Evolutionary conservation across 2,797 vertebrate genomes (phyloP).

Genomic region (Melanotaenia pygmaea): DNA sequence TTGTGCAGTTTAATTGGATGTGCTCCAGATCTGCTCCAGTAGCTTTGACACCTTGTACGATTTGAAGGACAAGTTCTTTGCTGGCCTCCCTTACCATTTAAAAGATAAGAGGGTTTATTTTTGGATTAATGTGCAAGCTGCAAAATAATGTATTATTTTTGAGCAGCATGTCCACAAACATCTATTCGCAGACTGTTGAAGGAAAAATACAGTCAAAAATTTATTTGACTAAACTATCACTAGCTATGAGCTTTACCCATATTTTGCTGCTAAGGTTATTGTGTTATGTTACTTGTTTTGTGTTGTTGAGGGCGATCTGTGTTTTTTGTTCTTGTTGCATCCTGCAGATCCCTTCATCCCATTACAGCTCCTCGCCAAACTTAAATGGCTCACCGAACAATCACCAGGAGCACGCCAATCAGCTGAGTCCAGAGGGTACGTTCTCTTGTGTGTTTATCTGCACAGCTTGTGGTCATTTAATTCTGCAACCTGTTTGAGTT

Average conservation of each 20-base stretch:
- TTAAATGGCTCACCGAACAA: constrained; percentile 86
- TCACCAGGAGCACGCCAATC: constrained; percentile 74
- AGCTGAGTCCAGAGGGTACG: constrained; percentile 90
- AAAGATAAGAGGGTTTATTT: background rate
- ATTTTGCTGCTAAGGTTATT: constrained; percentile 20
- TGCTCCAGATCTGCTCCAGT: constrained; percentile 17
- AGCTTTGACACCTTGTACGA: constrained; percentile 37
- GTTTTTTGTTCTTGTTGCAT: constrained; percentile 36
- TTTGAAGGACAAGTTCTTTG: constrained; percentile 33
- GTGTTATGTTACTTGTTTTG: constrained; percentile 16
- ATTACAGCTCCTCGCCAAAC: constrained; percentile 85
- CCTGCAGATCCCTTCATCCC: constrained; percentile 83
- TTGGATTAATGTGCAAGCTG: background rate
- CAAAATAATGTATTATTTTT: background rate
- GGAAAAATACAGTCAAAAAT: background rate
- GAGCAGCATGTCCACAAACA: background rate
- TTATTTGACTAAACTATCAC: background rate
- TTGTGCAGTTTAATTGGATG: constrained; percentile 29
- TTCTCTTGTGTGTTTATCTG: constrained; percentile 23
- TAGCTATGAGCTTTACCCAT: background rate
- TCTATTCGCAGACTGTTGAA: background rate
- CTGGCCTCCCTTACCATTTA: background rate
- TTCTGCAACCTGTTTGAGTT: constrained; percentile 11
- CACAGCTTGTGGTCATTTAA: constrained; percentile 24
- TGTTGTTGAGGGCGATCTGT: background rate